phyloP scores from a whole-genome alignment of 2,888 invertebrate genomes.

The Caenorhabditis sp. region DNA sequence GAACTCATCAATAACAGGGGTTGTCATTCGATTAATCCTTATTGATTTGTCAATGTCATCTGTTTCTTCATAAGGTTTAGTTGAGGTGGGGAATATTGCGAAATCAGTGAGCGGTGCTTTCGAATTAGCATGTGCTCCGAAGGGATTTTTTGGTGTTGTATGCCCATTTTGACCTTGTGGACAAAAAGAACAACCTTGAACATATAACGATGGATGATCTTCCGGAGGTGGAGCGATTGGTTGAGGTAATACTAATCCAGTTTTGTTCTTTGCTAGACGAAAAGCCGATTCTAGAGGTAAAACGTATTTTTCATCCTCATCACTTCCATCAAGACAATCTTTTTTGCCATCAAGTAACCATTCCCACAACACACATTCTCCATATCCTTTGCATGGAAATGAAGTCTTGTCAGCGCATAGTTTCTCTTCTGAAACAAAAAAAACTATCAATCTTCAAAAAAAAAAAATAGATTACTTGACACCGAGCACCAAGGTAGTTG shows the following conservation, averaged over 20 bases:
- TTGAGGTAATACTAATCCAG: conserved; percentile 22
- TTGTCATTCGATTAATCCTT: not conserved
- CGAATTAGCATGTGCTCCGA: conserved; percentile 7
- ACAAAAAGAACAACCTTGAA: conserved; percentile 37
- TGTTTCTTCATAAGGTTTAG: conserved; percentile 8
- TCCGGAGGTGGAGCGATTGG: conserved; percentile 32
- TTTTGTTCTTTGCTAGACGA: conserved; percentile 26
- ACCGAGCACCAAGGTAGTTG: conserved; percentile 51
- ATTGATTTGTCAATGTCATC: not conserved
- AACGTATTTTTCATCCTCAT: conserved; percentile 53
- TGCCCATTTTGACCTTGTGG: conserved; percentile 1
- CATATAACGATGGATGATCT: conserved; percentile 29
- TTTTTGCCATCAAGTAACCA: conserved; percentile 65
- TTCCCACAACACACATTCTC: conserved; percentile 66
- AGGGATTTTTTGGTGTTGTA: conserved; percentile 38
- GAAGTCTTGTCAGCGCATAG: conserved; percentile 58
- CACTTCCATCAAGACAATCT: conserved; percentile 68
- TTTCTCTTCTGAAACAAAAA: conserved; percentile 55
- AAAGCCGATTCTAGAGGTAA: conserved; percentile 33
- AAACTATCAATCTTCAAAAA: conserved; percentile 13
- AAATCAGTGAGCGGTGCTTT: conserved; percentile 16
- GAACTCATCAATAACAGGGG: conserved; percentile 3
- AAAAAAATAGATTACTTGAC: conserved; percentile 34
- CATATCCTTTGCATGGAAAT: conserved; percentile 67
- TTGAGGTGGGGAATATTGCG: conserved; percentile 10